Evolutionary conservation across 2,888 invertebrate genomes (phyloP), one percentile per base, ranked within the genome.

Genomic region (Galerucella calmariensis): DNA sequence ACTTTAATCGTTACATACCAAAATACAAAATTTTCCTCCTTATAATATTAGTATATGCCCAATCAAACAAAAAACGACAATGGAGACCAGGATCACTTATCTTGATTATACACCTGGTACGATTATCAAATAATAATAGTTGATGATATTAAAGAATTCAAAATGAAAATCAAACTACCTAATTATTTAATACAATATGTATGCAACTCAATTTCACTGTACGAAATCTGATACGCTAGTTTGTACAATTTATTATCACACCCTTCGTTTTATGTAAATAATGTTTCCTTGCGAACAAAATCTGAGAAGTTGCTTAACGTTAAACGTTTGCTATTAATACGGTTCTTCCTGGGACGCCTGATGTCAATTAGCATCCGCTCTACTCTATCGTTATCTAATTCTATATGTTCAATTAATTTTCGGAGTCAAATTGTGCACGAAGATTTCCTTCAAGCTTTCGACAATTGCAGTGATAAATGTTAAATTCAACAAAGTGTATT

Each of bases 391-490:
- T 53, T n/a, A 53, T 53, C 3, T 53, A 16, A 53, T 53, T 53
- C 16, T 4, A 53, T 53, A 53, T 53, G 53, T 53, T 53, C 53
- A n/a, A 53, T 53, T 53, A 53, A 16, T n/a, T 53, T 53, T 53
- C 53, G 48, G 48, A 53, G 53, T 53, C n/a, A 53, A 53, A 53
- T 53, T 48, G 3, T 48, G 48, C 48, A 48, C 48, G 48, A 48
- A 48, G 48, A 11, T 14, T 48, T 48, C 48, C 11, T 48, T 48
- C 53, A n/a, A 53, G 53, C 53, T 53, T 16, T n/a, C 53, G 53
- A 53, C 8, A 53, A 53, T 53, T 53, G 53, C 53, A 53, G n/a
- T 53, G 53, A 53, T 53, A 53, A 53, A 53, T 53, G 53, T 16
- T n/a, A n/a, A 48, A 48, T 48, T 48, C 14, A 48, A 12, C 12